Percentiles rank a stretch among this genome's conserved stretches.
Evolutionary conservation across 2,888 invertebrate species (phyloP).

Genomic region (Sphecodes monilicornis): DNA sequence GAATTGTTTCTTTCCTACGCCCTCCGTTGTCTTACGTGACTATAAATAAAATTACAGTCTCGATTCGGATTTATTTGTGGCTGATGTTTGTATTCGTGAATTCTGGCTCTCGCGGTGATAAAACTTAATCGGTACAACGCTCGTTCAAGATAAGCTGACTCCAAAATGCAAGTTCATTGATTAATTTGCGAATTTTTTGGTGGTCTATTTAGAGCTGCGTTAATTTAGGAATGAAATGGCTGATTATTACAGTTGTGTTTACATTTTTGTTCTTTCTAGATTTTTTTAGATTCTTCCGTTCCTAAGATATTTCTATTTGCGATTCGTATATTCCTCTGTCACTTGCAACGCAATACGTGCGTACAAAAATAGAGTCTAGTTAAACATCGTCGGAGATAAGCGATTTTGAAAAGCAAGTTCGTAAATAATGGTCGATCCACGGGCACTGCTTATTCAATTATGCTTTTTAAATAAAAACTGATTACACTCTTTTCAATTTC

Average conservation of each 20-base stretch:
- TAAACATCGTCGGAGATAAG: constrained; percentile 6
- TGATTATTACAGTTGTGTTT: background rate
- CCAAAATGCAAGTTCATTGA: background rate
- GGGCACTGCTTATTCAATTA: background rate
- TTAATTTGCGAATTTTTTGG: too few relatives aligned
- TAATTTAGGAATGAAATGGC: background rate
- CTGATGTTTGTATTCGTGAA: constrained; percentile 6
- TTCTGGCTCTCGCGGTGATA: background rate
- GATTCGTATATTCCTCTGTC: background rate
- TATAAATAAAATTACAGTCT: constrained; percentile 11
- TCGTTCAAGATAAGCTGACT: background rate
- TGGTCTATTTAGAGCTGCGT: too few relatives aligned
- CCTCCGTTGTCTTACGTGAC: background rate
- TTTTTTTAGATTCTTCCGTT: background rate
- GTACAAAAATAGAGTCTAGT: background rate
- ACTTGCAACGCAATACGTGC: background rate
- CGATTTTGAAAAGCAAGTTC: background rate
- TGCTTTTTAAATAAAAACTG: background rate
- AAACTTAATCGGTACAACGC: background rate
- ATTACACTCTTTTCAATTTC: background rate
- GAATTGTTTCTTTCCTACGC: background rate
- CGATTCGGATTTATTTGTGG: background rate
- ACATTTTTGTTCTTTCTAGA: background rate
- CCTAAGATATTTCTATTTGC: background rate
- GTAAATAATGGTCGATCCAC: background rate